These are phyloP conservation scores for Mola mola DNA, from an alignment of 2,113 vertebrate species.

Conservation along the genomic window DNA sequence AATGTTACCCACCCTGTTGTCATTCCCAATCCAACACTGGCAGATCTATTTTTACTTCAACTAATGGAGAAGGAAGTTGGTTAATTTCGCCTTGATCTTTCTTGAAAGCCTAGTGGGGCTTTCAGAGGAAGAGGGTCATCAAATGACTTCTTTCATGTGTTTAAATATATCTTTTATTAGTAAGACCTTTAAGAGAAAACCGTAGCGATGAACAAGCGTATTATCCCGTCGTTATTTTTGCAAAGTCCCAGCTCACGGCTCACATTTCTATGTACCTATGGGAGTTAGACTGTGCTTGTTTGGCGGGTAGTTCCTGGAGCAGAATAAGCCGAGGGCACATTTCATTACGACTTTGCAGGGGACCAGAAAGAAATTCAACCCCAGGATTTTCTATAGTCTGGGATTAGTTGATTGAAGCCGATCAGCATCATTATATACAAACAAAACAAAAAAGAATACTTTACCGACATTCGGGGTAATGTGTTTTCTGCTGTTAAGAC, in stretches of 20 bases:
- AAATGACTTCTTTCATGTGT: conserved; percentile 70
- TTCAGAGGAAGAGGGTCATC: conserved; percentile 42
- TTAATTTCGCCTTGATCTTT: conserved; percentile 74
- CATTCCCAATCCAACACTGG: conserved; percentile 67
- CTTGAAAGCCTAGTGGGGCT: conserved; percentile 64
- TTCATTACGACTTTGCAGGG: neutral
- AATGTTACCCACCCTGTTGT: conserved; percentile 71
- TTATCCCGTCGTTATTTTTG: neutral
- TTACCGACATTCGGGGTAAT: no score
- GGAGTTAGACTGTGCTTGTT: conserved; percentile 4
- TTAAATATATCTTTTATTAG: conserved; percentile 62
- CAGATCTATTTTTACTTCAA: conserved; percentile 76
- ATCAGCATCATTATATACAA: neutral
- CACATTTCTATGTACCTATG: conserved; percentile 16
- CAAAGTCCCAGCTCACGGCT: conserved; percentile 17
- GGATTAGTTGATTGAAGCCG: no score
- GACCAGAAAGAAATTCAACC: neutral
- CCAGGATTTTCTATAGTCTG: no score
- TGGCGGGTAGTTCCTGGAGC: no score
- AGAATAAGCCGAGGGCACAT: neutral
- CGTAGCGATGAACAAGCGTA: conserved; percentile 38
- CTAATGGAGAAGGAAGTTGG: conserved; percentile 74
- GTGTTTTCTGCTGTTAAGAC: no score
- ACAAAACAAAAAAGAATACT: no score
- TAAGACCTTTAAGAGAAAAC: conserved; percentile 44